Base-by-base conservation (phyloP, 2,888 invertebrate genomes). In the Sepiola atlantica region DNA sequence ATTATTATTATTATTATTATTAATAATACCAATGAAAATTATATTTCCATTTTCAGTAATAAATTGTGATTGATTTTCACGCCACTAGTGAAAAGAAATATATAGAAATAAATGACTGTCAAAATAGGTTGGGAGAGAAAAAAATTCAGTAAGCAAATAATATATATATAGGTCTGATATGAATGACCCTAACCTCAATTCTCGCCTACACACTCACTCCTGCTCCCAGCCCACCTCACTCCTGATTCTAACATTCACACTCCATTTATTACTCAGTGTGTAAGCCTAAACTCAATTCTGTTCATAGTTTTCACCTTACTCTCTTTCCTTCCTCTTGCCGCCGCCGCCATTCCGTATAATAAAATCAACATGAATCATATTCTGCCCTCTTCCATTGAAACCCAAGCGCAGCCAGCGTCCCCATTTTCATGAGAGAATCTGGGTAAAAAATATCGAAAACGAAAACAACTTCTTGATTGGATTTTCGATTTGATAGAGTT, bases 331-430 rank as follows among this genome's bases (percentile, higher is more conserved):
- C 77, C 77, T 32, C n/a, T 45, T 77, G n/a, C 77, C n/a, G 0
- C 4, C 77, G 3, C 12, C 77, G 3, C n/a, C n/a, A 32, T n/a
- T n/a, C 32, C n/a, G 32, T 18, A 77, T 77, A 77, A 77, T 77
- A 77, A n/a, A 77, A 77, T n/a, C n/a, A 77, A 77, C 77, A 77
- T 77, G 77, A 77, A 77, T 77, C 77, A 77, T 77, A 77, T 77
- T 77, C 77, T 16, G 77, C 77, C 45, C 45, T 77, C n/a, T 14
- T n/a, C n/a, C 77, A 77, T n/a, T 45, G 45, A 45, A 32, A 77
- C n/a, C 77, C 77, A 32, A 77, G n/a, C n/a, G 77, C n/a, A n/a
- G n/a, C 77, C n/a, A n/a, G n/a, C 77, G 28, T 77, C 77, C 45
- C 77, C n/a, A 77, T 77, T n/a, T 77, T 77, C 77, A n/a, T n/a